phyloP scores from a whole-genome alignment of 2,888 invertebrate species.

The Epiblema foenella region DNA sequence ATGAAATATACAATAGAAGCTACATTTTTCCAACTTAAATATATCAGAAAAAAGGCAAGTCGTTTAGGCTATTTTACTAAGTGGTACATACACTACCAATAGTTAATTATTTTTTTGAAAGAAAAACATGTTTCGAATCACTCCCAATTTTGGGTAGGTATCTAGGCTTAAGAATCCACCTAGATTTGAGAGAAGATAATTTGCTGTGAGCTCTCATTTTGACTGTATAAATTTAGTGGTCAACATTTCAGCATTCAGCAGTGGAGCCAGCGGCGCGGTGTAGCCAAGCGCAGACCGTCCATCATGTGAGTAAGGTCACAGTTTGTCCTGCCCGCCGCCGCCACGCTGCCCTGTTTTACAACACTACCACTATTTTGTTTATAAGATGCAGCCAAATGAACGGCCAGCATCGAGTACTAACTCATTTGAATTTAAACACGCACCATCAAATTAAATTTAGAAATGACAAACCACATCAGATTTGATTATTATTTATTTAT shows the following conservation, averaged over 20 bases:
- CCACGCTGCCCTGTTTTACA: constrained; percentile 68
- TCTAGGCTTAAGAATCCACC: too few relatives aligned
- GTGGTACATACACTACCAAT: too few relatives aligned
- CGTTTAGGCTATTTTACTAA: too few relatives aligned
- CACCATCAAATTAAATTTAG: background rate
- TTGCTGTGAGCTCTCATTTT: background rate
- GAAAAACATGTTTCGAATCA: too few relatives aligned
- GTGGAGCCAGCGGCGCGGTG: constrained; percentile 56
- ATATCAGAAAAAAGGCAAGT: too few relatives aligned
- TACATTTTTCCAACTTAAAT: too few relatives aligned
- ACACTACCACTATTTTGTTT: constrained; percentile 72
- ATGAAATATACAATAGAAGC: too few relatives aligned
- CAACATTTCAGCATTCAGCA: constrained; percentile 54
- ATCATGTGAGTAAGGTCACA: constrained; percentile 74
- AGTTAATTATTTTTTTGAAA: too few relatives aligned
- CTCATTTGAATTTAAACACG: constrained; percentile 48
- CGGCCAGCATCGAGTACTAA: constrained; percentile 69
- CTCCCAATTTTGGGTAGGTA: too few relatives aligned
- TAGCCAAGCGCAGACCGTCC: constrained; percentile 62
- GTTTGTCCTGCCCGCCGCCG: constrained; percentile 67
- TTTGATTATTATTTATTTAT: too few relatives aligned
- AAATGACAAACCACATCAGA: constrained; percentile 1
- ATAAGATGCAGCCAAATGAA: constrained; percentile 79
- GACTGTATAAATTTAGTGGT: constrained; percentile 40
- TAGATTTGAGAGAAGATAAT: constrained; percentile 6